Evolutionary conservation across 1,140 invertebrate species (phyloP).

Genomic region (Magallana angulata): DNA sequence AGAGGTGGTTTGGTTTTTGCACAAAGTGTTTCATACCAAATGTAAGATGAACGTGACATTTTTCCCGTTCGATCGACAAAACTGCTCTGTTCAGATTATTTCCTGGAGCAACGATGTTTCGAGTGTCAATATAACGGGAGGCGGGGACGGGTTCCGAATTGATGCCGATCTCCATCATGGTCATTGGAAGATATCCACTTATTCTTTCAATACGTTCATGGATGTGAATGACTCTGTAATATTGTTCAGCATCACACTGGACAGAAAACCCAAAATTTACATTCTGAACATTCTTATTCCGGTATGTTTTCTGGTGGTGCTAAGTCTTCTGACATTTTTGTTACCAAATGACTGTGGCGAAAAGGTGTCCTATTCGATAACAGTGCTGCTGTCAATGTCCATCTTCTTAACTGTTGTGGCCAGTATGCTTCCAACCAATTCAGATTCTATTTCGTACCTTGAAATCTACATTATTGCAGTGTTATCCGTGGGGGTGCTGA

Average conservation of each 20-base stretch:
- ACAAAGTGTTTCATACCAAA: conserved; percentile 25
- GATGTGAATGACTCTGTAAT: not conserved
- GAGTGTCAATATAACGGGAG: not conserved
- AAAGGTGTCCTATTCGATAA: conserved; percentile 40
- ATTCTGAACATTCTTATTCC: conserved; percentile 40
- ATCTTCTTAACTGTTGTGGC: conserved; percentile 42
- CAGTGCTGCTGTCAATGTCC: conserved; percentile 39
- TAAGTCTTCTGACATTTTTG: conserved; percentile 43
- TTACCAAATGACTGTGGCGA: conserved; percentile 51
- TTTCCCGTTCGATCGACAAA: conserved; percentile 51
- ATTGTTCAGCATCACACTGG: conserved; percentile 18
- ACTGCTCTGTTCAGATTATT: conserved; percentile 30
- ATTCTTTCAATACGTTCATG: not conserved
- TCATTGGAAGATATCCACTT: not conserved
- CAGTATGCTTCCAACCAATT: conserved; percentile 39
- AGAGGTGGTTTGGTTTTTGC: conserved; percentile 31
- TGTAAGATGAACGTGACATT: conserved; percentile 40
- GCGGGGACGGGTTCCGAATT: not conserved
- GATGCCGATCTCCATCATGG: not conserved
- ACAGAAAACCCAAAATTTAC: conserved; percentile 43
- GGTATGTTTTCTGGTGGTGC: conserved; percentile 2
- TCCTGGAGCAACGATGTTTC: conserved; percentile 10
- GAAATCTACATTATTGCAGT: conserved; percentile 16
- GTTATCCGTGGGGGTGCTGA: not conserved
- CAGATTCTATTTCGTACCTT: conserved; percentile 33